Base-by-base conservation (phyloP, 2,888 invertebrate genomes). In the Noctua fimbriata region DNA sequence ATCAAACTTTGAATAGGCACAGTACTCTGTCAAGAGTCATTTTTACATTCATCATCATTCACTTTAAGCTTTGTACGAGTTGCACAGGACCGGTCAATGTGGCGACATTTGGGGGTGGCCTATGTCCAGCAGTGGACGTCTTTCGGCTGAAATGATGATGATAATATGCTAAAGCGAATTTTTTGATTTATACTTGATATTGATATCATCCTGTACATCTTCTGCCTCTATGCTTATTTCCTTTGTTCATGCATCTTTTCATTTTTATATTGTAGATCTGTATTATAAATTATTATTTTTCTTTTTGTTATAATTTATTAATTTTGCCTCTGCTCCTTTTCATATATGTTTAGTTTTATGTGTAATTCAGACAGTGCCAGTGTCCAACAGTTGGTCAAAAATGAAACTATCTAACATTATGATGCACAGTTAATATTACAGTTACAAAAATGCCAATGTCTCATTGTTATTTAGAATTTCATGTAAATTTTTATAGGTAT, bases 151-250 rank as follows among this genome's bases (percentile, higher is more conserved):
- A 36, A 36, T 36, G 36, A 36, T 36, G 36, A 36, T 36, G 36
- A 4, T 36, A 5, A 63, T 28, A 65, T 52, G 76, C 76, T 6
- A 3, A 24, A 65, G 76, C 76, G 76, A 77, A 21, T 24, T 21
- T 41, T 63, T 41, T 63, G 0, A 36, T 63, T 63, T 7, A 49
- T 28, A 41, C 7, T 66, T 41, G 24, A 1, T 12, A 55, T 28
- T 55, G 1, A 28, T 41, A 41, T 49, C 63, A 36, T 28, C 21
- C 21, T 41, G 28, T 41, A 60, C 21, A 28, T 6, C n/a, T 7
- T 41, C 9, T 65, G 63, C 41, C 18, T 41, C 14, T 52, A 52
- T 41, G 41, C 41, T 5, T 24, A 41, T 52, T 63, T 76, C 28
- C 4, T 10, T 28, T 71, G n/a, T 21, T 41, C 21, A 28, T 63